Evolutionary conservation across 1,140 invertebrate species (phyloP).

Genomic region (Drosophila bipectinata): DNA sequence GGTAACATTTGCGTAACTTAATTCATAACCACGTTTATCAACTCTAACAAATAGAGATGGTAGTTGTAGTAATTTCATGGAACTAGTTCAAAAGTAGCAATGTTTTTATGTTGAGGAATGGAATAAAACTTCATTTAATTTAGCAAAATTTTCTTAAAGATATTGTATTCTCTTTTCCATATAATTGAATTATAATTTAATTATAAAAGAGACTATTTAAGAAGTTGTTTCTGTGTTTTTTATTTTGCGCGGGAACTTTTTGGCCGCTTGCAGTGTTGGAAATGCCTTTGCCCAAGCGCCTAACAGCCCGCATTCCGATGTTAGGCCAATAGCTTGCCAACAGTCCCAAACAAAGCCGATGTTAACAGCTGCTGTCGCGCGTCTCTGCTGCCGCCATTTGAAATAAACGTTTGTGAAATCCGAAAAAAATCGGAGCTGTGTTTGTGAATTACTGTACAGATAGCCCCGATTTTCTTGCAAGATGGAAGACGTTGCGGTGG

Average conservation of each 20-base stretch:
- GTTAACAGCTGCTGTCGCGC: constrained; percentile 40
- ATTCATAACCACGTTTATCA: background rate
- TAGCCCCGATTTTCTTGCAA: constrained; percentile 12
- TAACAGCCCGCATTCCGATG: background rate
- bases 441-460: constrained; percentile 24
- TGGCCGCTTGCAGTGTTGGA: constrained; percentile 8
- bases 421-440: constrained; percentile 8
- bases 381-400: constrained; percentile 68
- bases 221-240: background rate
- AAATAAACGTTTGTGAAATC: constrained; percentile 42
- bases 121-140: background rate
- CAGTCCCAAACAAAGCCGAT: constrained; percentile 5
- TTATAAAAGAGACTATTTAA: too few relatives aligned
- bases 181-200: too few relatives aligned
- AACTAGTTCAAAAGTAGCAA: constrained; percentile 14
- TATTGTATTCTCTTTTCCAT: too few relatives aligned
- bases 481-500: constrained; percentile 67
- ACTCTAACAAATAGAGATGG: constrained; percentile 18
- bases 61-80: background rate
- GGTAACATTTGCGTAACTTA: background rate
- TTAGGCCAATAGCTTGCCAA: background rate
- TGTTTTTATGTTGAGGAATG: background rate
- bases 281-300: background rate
- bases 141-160: background rate
- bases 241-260: constrained; percentile 39